Conservation (phyloP, 2,888 invertebrate species). For the Amiota mariae region DNA sequence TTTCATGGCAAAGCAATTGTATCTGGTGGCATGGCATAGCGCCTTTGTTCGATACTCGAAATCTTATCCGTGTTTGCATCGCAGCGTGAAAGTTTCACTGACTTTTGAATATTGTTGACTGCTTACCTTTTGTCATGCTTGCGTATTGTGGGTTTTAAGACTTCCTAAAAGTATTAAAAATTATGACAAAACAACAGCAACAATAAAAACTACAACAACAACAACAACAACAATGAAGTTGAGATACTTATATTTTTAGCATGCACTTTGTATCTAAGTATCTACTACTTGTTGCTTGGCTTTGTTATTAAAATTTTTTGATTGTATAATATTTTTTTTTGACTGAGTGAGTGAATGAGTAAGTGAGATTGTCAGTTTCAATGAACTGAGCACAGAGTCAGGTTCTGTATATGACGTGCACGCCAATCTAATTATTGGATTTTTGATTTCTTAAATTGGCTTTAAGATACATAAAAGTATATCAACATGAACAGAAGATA, state of each 20-base stretch:
- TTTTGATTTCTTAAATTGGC: background rate
- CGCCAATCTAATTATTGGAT: conserved; percentile 43
- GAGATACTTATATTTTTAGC: conserved; percentile 4
- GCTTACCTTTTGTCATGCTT: conserved; percentile 41
- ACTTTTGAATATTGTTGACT: conserved; percentile 45
- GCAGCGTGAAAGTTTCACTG: conserved; percentile 48
- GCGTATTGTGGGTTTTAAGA: conserved; percentile 42
- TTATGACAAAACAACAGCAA: conserved; percentile 36
- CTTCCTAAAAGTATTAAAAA: conserved; percentile 69
- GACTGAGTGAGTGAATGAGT: conserved; percentile 15
- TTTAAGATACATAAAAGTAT: conserved; percentile 12
- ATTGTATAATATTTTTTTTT: conserved; percentile 10
- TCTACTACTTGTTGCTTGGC: conserved; percentile 65
- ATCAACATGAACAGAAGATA: background rate
- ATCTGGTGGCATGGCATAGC: conserved; percentile 16
- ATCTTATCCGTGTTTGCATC: conserved; percentile 60
- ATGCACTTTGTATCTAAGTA: conserved; percentile 47
- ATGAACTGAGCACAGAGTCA: conserved; percentile 42
- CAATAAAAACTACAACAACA: conserved; percentile 36
- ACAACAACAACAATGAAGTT: no score
- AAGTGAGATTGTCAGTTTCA: no score
- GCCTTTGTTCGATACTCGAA: conserved; percentile 35
- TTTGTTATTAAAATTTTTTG: conserved; percentile 57
- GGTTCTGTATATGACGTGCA: conserved; percentile 66
- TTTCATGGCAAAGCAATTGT: conserved; percentile 45